These are phyloP conservation scores for Polydrusus tereticollis DNA, from an alignment of 2,888 invertebrate species.

Conservation along the genomic window DNA sequence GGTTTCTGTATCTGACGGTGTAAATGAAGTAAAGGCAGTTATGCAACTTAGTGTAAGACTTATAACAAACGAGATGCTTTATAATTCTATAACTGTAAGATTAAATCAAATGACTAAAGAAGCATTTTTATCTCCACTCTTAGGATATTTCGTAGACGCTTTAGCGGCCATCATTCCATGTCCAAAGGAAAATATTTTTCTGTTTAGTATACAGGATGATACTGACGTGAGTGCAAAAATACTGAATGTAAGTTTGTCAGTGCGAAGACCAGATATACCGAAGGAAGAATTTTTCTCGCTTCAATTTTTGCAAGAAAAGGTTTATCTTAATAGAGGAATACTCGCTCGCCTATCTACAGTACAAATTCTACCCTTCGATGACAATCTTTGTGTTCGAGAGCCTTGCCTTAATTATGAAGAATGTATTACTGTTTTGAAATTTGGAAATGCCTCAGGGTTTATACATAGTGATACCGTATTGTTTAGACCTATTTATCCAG, in stretches of 20 bases:
- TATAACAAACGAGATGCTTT: slow-evolving; percentile 94
- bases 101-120: slow-evolving; percentile 94
- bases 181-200: slow-evolving; percentile 90
- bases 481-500: slow-evolving; percentile 94
- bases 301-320: slow-evolving; percentile 90
- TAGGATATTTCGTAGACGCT: slow-evolving; percentile 90
- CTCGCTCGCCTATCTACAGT: slow-evolving; percentile 90
- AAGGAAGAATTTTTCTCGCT: slow-evolving; percentile 86
- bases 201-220: slow-evolving; percentile 94
- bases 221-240: slow-evolving; percentile 90
- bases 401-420: slow-evolving; percentile 95
- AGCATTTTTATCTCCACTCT: slow-evolving; percentile 89
- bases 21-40: slow-evolving; percentile 92
- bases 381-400: slow-evolving; percentile 95
- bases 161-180: slow-evolving; percentile 93
- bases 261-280: slow-evolving; percentile 83
- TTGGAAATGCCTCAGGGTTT: slow-evolving; percentile 93
- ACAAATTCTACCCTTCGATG: slow-evolving; percentile 93
- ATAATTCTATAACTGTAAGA: slow-evolving; percentile 93
- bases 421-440: slow-evolving; percentile 91
- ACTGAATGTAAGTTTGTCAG: slow-evolving; percentile 94
- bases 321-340: slow-evolving; percentile 92
- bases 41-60: slow-evolving; percentile 92
- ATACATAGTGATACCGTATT: slow-evolving; percentile 90
- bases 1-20: slow-evolving; percentile 92